These are phyloP conservation scores for human (Homo sapiens) DNA, from an alignment of 2,113 vertebrate genomes.

Conservation along the genomic window GRCh38 chr7:134335501-134336000, in stretches of 20 bases:
- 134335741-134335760: background rate
- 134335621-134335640: no score
- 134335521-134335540: no score
- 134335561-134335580: no score
- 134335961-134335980: slow-evolving; percentile 51
- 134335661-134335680: background rate
- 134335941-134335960: slow-evolving; percentile 13
- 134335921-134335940: slow-evolving; percentile 34
- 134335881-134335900: background rate
- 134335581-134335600: no score
- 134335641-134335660: no score
- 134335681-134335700: background rate
- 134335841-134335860: background rate
- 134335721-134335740: background rate
- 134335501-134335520: no score
- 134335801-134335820: background rate
- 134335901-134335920: fast-evolving
- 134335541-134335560: no score
- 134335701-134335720: background rate
- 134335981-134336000: slow-evolving; percentile 56
- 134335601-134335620: no score
- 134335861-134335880: background rate
- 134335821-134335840: background rate
- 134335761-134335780: background rate
- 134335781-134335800: background rate